Conservation (phyloP, 2,113 vertebrate species). For the Colius striatus region DNA sequence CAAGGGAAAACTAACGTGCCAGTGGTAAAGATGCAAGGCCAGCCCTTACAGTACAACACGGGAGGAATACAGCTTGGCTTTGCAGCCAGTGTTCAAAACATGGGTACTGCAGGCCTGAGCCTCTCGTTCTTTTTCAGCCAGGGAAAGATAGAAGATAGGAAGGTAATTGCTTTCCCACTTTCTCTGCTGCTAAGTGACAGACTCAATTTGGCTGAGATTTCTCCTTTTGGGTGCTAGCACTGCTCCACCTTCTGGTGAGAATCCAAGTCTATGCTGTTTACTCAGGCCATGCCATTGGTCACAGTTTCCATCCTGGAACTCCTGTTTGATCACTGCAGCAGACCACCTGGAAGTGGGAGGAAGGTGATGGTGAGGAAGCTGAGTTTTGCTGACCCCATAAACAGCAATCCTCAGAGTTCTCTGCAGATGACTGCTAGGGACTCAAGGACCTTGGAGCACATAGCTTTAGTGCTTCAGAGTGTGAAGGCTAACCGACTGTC, state of each 20-base stretch:
- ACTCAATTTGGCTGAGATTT: rapidly evolving
- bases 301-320: neutral
- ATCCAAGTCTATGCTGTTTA: neutral
- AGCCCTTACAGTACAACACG: rapidly evolving
- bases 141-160: neutral
- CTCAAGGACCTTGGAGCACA: neutral
- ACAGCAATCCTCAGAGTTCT: neutral
- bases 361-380: neutral
- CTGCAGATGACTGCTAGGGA: neutral
- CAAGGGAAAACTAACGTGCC: rapidly evolving
- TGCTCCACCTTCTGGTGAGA: neutral
- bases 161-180: neutral
- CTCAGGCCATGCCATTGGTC: too few relatives aligned
- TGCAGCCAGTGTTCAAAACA: neutral
- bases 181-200: neutral
- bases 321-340: neutral
- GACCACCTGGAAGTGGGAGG: neutral
- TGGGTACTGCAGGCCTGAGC: neutral
- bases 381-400: neutral
- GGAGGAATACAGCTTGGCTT: neutral
- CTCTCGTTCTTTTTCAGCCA: neutral
- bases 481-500: neutral
- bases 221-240: neutral
- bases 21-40: neutral
- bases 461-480: neutral